Evolutionary conservation across 2,797 vertebrate genomes (phyloP), one percentile per base, ranked within the genome.

Genomic region (Pseudomugil tenellus): DNA sequence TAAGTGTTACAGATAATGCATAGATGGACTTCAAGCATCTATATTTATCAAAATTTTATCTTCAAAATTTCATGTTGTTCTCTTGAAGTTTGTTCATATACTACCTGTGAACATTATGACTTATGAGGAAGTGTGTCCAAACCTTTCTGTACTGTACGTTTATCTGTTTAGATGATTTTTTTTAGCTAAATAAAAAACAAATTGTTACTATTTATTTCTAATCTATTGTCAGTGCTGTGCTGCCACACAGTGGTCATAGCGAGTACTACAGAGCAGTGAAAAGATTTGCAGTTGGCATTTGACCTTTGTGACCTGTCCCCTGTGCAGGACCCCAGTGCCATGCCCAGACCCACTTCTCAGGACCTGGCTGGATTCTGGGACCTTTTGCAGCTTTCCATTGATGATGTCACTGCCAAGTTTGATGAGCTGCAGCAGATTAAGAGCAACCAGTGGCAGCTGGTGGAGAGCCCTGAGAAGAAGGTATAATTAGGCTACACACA

Each of bases 361-460:
- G 98, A 99, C 89, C 92, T 99, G 72, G 98, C 98, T 35, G 98
- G 98, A 81, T 99, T 99, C 93, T 99, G 98, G 98, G 98, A 99
- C 91, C 96, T 99, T 89, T 81, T 99, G 91, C 98, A 99, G 94
- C 96, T 99, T 76, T 98, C 98, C 19, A 95, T 98, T n/a, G 97
- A 99, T 88, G 98, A 99, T 1, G 98, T 99, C 92, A 98, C 96
- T 95, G 95, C 98, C 95, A 99, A 99, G 91, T 99, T 99, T 74
- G 96, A 98, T 54, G 98, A 98, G 91, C 92, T 99, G 78, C 97
- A 98, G 87, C 97, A 96, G 90, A 93, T 99, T 90, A 99, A 98
- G 89, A 96, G 95, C 86, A 96, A 95, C 52, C 95, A 95, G 79
- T 99, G 98, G 98, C 97, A 95, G 89, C 87, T 94, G 75, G 83